Evolutionary conservation across 2,797 vertebrate species (phyloP).

Genomic region (Typhlichthys eigenmanni): DNA sequence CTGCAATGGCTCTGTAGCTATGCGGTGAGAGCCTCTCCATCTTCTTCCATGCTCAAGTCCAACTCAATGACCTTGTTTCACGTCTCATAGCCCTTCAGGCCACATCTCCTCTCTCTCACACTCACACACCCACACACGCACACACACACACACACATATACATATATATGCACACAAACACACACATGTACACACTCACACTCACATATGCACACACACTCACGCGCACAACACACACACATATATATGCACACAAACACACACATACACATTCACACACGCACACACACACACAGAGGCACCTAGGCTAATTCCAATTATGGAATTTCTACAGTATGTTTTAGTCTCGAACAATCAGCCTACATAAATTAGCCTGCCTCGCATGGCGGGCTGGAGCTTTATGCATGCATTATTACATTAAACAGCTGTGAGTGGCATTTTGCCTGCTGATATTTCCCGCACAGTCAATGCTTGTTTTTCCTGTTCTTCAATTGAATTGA

Average conservation of each 20-base stretch:
- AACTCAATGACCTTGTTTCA: constrained; percentile 58
- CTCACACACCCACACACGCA: neutral
- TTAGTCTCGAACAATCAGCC: constrained; percentile 48
- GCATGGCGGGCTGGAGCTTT: constrained; percentile 31
- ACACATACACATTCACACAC: neutral
- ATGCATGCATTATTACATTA: constrained; percentile 54
- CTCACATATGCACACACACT: too few relatives aligned
- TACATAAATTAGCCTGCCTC: constrained; percentile 51
- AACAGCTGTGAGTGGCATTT: constrained; percentile 59
- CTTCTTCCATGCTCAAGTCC: constrained; percentile 35
- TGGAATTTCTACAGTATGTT: constrained; percentile 44
- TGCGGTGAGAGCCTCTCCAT: constrained; percentile 23
- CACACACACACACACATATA: too few relatives aligned
- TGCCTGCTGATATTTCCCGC: constrained; percentile 34
- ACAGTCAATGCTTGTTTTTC: constrained; percentile 19
- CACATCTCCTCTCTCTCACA: constrained; percentile 11
- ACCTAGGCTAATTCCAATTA: constrained; percentile 24
- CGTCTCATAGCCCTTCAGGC: constrained; percentile 47
- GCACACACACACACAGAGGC: neutral
- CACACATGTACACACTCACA: too few relatives aligned
- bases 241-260: neutral
- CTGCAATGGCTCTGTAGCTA: constrained; percentile 24
- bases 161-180: too few relatives aligned
- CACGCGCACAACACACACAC: too few relatives aligned
- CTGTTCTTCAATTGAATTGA: constrained; percentile 18